A percentile compares a stretch with the other conserved stretches of the same genome.
phyloP scores from a whole-genome alignment of 1,140 invertebrate species.

The Ips typographus region DNA sequence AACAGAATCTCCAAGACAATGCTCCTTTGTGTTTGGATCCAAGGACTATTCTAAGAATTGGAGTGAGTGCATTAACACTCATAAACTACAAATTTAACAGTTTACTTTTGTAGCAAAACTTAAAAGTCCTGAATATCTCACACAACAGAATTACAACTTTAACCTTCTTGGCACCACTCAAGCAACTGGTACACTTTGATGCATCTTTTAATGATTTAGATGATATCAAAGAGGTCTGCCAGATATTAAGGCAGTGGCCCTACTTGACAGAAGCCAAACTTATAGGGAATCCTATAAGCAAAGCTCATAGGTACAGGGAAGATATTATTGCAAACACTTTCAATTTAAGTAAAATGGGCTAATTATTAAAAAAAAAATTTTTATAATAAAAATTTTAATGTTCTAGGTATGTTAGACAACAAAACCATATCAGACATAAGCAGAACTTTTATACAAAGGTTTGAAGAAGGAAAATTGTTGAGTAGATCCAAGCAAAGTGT shows the following conservation, averaged over 20 bases:
- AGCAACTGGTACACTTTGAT: conserved; percentile 52
- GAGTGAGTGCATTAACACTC: conserved; percentile 53
- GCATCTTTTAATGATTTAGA: conserved; percentile 56
- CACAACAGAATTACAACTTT: conserved; percentile 56
- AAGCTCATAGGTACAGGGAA: conserved; percentile 63
- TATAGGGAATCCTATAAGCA: conserved; percentile 62
- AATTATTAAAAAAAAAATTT: background rate
- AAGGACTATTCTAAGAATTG: conserved; percentile 58
- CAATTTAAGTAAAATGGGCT: background rate
- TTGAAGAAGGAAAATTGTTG: conserved; percentile 51
- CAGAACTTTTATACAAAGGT: conserved; percentile 56
- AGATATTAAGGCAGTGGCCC: conserved; percentile 56
- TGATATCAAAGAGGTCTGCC: conserved; percentile 55
- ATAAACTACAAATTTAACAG: background rate
- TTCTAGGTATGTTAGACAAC: conserved; percentile 51
- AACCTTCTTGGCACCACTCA: conserved; percentile 51
- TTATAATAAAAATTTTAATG: background rate
- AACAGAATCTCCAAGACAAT: conserved; percentile 59
- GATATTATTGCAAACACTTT: conserved; percentile 62
- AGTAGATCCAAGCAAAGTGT: conserved; percentile 32
- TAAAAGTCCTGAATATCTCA: conserved; percentile 57
- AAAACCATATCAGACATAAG: conserved; percentile 55
- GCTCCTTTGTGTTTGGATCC: conserved; percentile 70
- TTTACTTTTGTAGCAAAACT: conserved; percentile 45
- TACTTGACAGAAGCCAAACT: conserved; percentile 59